A percentile compares a stretch with the other conserved stretches of the same genome.
These are phyloP conservation scores for Pollenia labialis DNA, from an alignment of 2,888 invertebrate genomes.

Conservation along the genomic window DNA sequence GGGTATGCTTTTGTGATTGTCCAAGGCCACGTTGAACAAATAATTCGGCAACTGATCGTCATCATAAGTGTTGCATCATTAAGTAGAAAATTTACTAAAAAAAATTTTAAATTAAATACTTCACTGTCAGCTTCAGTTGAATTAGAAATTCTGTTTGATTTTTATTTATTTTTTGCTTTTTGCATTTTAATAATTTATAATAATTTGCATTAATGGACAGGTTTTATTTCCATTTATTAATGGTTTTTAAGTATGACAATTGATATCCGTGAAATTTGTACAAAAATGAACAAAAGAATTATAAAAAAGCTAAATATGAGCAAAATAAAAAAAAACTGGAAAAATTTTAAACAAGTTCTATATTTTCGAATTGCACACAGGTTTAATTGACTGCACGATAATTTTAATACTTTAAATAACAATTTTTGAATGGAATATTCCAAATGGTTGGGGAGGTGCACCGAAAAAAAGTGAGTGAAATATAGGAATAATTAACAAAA, in stretches of 20 bases:
- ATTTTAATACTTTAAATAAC: neutral
- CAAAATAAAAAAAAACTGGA: neutral
- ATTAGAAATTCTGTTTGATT: conserved; percentile 1
- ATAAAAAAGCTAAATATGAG: neutral
- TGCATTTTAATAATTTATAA: conserved; percentile 19
- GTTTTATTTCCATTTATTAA: conserved; percentile 8
- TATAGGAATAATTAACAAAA: neutral
- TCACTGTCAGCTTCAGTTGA: neutral
- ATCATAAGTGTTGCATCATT: conserved; percentile 36
- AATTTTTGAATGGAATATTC: conserved; percentile 5
- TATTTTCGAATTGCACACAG: neutral
- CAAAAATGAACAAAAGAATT: neutral
- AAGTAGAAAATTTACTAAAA: neutral
- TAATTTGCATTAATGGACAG: conserved; percentile 10
- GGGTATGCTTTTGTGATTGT: neutral
- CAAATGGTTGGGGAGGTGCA: neutral
- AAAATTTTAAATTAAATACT: neutral
- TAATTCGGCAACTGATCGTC: neutral
- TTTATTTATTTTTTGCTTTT: neutral
- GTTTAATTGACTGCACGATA: neutral
- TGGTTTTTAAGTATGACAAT: neutral
- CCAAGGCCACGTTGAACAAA: neutral
- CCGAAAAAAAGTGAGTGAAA: neutral
- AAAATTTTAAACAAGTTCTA: conserved; percentile 5
- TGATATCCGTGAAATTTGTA: conserved; percentile 13